Base-by-base conservation (phyloP, 2,888 invertebrate genomes). In the Microplitis manilae region DNA sequence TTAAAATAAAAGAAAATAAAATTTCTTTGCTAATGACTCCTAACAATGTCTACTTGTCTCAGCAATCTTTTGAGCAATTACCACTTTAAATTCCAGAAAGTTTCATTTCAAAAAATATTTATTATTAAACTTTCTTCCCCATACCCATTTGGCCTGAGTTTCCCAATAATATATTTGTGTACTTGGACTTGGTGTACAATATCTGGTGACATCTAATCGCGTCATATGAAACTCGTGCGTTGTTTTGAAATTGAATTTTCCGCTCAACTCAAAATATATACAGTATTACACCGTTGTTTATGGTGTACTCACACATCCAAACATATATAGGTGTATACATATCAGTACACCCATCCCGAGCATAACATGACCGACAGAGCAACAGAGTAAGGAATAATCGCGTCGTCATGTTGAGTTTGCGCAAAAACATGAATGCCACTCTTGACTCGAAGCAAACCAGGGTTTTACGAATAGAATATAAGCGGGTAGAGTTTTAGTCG, bases 401-500 rank as follows among this genome's bases (percentile, higher is more conserved):
- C 38, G 38, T 50, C 72, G 73, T 74, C 68, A 74, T 70, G 69
- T 77, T 68, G 76, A 71, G 75, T 72, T 75, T 77, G 69, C 77
- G 72, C 80, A 77, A 73, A 75, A 77, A 74, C 78, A 78, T 81
- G 78, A 79, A 81, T 80, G 80, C 17, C 68, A 69, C 64, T 76
- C 67, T 70, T 30, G 30, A 30, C 30, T 30, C 30, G 30, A 30
- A 30, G 30, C 30, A 13, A 50, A 64, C 20, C 62, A 67, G 70
- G 73, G 50, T 50, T 73, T 78, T 76, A 78, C 79, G 80, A 76
- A 59, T 50, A 61, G 77, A 79, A 80, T 78, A 77, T 79, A 82
- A 82, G 82, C 80, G 80, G 82, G 85, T 81, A 83, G 85, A 30
- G 30, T 30, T 30, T 2, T 30, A 30, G 30, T 30, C 30, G 30